These are phyloP conservation scores for Drosophila paucipuncta DNA, from an alignment of 2,888 invertebrate genomes.

Conservation along the genomic window DNA sequence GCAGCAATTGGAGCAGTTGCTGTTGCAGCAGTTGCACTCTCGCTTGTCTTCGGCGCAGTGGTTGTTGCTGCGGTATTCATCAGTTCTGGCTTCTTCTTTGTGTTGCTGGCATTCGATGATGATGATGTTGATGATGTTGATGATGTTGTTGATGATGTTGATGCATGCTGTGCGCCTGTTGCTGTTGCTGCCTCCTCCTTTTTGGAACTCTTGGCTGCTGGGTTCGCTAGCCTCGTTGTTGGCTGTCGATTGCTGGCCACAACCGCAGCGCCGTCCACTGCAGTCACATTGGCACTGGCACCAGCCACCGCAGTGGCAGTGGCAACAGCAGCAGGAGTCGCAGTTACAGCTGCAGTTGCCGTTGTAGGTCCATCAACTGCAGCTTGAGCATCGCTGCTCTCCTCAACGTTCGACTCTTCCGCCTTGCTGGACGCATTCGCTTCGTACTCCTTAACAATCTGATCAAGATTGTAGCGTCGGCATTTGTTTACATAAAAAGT, in stretches of 20 bases:
- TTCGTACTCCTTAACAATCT: constrained; percentile 93
- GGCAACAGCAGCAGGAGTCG: not conserved
- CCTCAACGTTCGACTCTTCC: constrained; percentile 51
- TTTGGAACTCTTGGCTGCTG: constrained; percentile 45
- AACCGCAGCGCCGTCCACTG: not conserved
- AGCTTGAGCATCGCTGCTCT: constrained; percentile 28
- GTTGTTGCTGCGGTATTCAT: constrained; percentile 5
- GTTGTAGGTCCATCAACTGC: not conserved
- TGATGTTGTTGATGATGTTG: not conserved
- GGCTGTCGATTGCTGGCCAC: constrained; percentile 20
- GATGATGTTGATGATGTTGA: not conserved
- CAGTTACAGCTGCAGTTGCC: not conserved
- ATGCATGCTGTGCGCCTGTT: not conserved
- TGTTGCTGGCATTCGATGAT: constrained; percentile 1
- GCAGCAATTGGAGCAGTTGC: not conserved
- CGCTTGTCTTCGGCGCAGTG: constrained; percentile 17
- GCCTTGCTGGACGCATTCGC: constrained; percentile 84
- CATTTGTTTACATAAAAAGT: constrained; percentile 97
- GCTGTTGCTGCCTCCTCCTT: constrained; percentile 50
- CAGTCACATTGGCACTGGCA: constrained; percentile 9
- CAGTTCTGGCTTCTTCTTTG: constrained; percentile 55
- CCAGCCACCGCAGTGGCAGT: constrained; percentile 1
- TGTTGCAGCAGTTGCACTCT: constrained; percentile 4
- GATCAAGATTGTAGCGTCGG: constrained; percentile 94
- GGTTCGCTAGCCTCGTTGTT: constrained; percentile 22